phyloP scores from a whole-genome alignment of 2,888 invertebrate species.

The Rhimphoctona megacephalus region DNA sequence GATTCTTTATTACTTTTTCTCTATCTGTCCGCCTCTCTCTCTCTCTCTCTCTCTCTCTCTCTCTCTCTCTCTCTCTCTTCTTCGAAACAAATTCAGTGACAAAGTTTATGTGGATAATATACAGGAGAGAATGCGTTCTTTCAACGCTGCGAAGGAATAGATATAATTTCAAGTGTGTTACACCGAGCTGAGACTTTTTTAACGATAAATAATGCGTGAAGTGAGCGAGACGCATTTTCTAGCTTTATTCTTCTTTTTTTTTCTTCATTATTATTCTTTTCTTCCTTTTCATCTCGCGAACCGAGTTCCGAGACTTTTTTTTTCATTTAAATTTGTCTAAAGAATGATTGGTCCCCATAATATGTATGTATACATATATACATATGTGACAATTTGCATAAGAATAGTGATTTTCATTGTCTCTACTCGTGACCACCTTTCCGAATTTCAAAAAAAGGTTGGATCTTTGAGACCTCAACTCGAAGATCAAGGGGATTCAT shows the following conservation, averaged over 20 bases:
- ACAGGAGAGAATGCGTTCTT: background rate
- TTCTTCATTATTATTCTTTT: conserved; percentile 37
- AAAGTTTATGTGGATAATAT: background rate
- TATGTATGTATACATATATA: background rate
- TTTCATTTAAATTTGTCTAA: conserved; percentile 44
- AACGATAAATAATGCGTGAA: conserved; percentile 57
- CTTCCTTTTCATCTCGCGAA: conserved; percentile 11
- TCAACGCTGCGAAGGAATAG: conserved; percentile 20
- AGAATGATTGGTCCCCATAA: conserved; percentile 36
- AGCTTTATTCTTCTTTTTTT: conserved; percentile 38
- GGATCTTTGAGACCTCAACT: background rate
- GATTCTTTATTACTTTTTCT: background rate
- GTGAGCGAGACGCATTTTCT: conserved; percentile 27
- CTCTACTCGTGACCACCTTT: background rate
- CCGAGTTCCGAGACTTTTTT: conserved; percentile 16
- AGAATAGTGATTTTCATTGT: conserved; percentile 51
- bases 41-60: background rate
- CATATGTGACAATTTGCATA: conserved; percentile 22
- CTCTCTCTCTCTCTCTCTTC: background rate
- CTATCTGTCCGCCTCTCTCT: background rate
- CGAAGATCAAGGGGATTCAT: background rate
- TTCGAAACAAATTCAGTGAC: background rate
- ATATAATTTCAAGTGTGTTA: conserved; percentile 43
- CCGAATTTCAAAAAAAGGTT: background rate
- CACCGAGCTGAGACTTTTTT: conserved; percentile 24